These are phyloP conservation scores for Melanotaenia trifasciata DNA, from an alignment of 2,797 vertebrate genomes.

Conservation along the genomic window DNA sequence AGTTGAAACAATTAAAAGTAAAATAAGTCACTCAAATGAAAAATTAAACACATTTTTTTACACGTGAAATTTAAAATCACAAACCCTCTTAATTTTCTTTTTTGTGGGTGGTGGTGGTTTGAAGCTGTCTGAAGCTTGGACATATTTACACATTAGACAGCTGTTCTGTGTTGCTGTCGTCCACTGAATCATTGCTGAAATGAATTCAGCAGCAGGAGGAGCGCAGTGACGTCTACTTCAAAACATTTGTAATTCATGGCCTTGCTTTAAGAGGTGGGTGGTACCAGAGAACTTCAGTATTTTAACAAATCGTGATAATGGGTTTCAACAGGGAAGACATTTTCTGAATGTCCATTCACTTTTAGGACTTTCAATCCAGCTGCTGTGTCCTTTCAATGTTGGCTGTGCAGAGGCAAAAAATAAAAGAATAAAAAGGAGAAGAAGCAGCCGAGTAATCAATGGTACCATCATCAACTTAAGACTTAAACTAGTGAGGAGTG, in stretches of 20 bases:
- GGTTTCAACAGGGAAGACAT: background rate
- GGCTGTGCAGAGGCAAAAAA: slow-evolving; percentile 2
- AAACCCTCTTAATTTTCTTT: background rate
- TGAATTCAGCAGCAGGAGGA: background rate
- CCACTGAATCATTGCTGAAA: slow-evolving; percentile 6
- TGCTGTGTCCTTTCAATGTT: slow-evolving; percentile 6
- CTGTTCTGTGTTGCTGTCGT: background rate
- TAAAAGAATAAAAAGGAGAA: slow-evolving; percentile 9
- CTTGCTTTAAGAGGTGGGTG: background rate
- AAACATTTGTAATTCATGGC: slow-evolving; percentile 5
- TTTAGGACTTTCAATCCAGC: slow-evolving; percentile 7
- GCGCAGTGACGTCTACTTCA: slow-evolving; percentile 5
- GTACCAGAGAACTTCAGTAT: background rate
- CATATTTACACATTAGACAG: slow-evolving; percentile 8
- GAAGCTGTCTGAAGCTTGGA: background rate
- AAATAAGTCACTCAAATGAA: slow-evolving; percentile 2
- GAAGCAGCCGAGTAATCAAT: slow-evolving; percentile 57
- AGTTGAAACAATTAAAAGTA: background rate
- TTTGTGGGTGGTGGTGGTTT: too few species aligned
- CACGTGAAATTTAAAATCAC: slow-evolving; percentile 9
- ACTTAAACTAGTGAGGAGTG: slow-evolving; percentile 27
- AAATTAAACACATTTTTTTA: slow-evolving; percentile 16
- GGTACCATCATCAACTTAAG: slow-evolving; percentile 71
- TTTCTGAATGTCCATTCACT: slow-evolving; percentile 1
- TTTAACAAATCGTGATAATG: slow-evolving; percentile 11